These are phyloP conservation scores for Chaenocephalus aceratus DNA, from an alignment of 2,113 vertebrate species.

Conservation along the genomic window DNA sequence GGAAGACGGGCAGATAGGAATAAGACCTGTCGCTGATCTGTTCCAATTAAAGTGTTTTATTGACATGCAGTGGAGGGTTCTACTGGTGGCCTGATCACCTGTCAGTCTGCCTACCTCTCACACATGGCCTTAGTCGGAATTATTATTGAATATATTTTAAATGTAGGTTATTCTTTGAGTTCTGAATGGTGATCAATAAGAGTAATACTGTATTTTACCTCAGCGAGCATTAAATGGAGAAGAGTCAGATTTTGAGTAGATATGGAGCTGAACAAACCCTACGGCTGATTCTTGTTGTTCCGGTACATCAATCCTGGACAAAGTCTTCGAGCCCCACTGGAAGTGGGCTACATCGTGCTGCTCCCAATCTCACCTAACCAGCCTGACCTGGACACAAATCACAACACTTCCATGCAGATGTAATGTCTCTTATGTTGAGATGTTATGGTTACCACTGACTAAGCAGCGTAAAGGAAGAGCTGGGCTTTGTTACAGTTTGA, in stretches of 20 bases:
- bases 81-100: background rate
- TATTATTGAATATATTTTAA: conserved; percentile 10
- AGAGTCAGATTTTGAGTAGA: background rate
- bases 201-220: background rate
- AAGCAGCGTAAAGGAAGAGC: background rate
- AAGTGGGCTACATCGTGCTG: background rate
- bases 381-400: background rate
- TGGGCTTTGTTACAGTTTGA: background rate
- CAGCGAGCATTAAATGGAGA: background rate
- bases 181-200: background rate
- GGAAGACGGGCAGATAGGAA: background rate
- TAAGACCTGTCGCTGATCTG: background rate
- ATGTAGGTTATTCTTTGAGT: background rate
- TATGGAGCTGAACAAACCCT: background rate
- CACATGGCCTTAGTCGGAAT: conserved; percentile 19
- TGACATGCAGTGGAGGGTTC: background rate
- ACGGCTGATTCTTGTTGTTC: background rate
- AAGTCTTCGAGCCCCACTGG: background rate
- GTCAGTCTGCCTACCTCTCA: conserved; percentile 18
- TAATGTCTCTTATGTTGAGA: background rate
- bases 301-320: background rate
- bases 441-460: background rate
- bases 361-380: background rate
- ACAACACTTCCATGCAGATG: background rate
- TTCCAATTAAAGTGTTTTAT: background rate